A percentile compares a stretch with the other conserved stretches of the same genome.
Evolutionary conservation across 2,113 vertebrate genomes (phyloP).

Genomic region (Nycticorax nycticorax): DNA sequence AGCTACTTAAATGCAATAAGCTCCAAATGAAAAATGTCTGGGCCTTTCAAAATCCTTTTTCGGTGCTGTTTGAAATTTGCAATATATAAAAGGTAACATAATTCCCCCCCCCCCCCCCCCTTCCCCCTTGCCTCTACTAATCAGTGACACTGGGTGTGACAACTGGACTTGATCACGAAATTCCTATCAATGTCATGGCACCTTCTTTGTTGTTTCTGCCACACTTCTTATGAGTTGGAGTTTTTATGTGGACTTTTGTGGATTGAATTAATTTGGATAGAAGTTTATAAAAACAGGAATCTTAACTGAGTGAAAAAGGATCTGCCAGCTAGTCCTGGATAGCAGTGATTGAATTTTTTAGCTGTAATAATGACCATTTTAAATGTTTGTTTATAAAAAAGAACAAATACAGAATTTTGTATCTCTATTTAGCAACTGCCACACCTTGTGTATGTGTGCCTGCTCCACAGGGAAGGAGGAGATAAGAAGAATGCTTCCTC

Average conservation of each 20-base stretch:
- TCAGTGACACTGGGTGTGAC: background rate
- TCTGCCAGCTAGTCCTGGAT: background rate
- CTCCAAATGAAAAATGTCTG: background rate
- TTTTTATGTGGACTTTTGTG: background rate
- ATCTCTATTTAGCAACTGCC: background rate
- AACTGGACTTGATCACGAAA: background rate
- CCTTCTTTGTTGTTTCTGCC: background rate
- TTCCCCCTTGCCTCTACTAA: background rate
- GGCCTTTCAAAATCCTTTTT: background rate
- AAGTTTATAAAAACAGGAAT: background rate
- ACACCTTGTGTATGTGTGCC: background rate
- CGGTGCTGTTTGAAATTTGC: background rate
- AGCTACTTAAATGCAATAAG: background rate
- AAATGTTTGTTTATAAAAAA: background rate
- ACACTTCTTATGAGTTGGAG: background rate
- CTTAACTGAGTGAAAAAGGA: background rate
- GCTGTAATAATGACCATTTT: background rate
- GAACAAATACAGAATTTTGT: background rate
- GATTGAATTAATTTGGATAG: background rate
- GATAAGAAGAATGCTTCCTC: background rate
- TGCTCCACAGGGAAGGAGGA: background rate
- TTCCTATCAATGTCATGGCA: background rate
- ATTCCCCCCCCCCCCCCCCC: too few relatives aligned
- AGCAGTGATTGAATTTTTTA: background rate
- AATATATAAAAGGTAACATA: background rate